These are phyloP conservation scores for Magallana gigas DNA, from an alignment of 1,140 invertebrate genomes.

Conservation along the genomic window DNA sequence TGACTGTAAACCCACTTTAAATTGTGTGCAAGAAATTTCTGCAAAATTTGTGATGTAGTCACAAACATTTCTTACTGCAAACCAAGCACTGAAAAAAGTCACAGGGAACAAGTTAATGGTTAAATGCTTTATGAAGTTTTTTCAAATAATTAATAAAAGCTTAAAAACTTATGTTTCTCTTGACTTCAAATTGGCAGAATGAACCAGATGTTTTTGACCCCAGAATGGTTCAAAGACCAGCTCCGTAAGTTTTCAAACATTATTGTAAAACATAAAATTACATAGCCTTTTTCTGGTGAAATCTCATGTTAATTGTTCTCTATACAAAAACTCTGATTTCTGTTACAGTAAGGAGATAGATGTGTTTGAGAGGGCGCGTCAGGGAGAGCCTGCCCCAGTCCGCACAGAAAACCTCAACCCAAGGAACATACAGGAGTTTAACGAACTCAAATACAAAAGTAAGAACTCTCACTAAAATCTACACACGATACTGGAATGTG, in stretches of 20 bases:
- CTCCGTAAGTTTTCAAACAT: slow-evolving; percentile 60
- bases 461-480: slow-evolving; percentile 4
- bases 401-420: slow-evolving; percentile 65
- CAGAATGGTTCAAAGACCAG: slow-evolving; percentile 70
- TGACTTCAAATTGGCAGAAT: slow-evolving; percentile 60
- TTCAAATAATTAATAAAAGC: background rate
- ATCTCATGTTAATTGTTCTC: background rate
- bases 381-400: slow-evolving; percentile 67
- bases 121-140: background rate
- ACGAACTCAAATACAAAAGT: slow-evolving; percentile 72
- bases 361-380: slow-evolving; percentile 74
- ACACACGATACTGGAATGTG: too few species aligned
- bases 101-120: too few species aligned
- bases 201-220: slow-evolving; percentile 77
- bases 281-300: background rate
- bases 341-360: slow-evolving; percentile 64
- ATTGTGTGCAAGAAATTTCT: background rate
- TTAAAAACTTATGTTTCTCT: background rate
- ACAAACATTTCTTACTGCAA: too few species aligned
- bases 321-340: background rate
- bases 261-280: background rate
- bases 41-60: background rate
- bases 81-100: too few species aligned
- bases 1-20: too few species aligned
- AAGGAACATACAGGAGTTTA: slow-evolving; percentile 67